These are phyloP conservation scores for Torymus texanus DNA, from an alignment of 2,888 invertebrate species.

Conservation along the genomic window DNA sequence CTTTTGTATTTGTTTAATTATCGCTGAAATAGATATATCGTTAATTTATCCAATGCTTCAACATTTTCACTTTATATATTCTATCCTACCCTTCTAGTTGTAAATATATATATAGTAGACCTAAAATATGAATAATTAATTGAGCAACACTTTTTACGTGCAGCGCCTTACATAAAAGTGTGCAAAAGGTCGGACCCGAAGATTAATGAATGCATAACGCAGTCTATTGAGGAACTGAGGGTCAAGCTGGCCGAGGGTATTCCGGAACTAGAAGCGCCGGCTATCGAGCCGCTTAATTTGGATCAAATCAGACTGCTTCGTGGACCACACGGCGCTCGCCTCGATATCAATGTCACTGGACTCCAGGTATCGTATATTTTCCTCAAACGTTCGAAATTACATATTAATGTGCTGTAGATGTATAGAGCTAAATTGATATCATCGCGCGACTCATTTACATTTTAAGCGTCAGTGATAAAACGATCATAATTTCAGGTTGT, in stretches of 20 bases:
- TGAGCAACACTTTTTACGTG: constrained; percentile 64
- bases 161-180: constrained; percentile 81
- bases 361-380: constrained; percentile 62
- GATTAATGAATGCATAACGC: constrained; percentile 80
- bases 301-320: constrained; percentile 80
- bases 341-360: constrained; percentile 72
- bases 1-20: too few species aligned
- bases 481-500: too few species aligned
- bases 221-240: constrained; percentile 79
- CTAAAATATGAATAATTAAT: constrained; percentile 22
- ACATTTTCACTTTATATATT: too few species aligned
- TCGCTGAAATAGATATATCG: too few species aligned
- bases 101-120: neutral
- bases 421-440: neutral
- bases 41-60: too few species aligned
- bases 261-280: constrained; percentile 82
- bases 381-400: neutral
- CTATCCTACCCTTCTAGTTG: neutral
- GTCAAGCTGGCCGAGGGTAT: constrained; percentile 80
- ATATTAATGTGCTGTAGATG: too few species aligned
- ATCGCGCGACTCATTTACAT: too few species aligned
- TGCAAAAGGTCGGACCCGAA: constrained; percentile 81
- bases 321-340: constrained; percentile 77
- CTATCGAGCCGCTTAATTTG: constrained; percentile 80
- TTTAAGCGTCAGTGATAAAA: too few species aligned